phyloP scores from a whole-genome alignment of 2,113 vertebrate genomes.

The Cygnus buccinator region DNA sequence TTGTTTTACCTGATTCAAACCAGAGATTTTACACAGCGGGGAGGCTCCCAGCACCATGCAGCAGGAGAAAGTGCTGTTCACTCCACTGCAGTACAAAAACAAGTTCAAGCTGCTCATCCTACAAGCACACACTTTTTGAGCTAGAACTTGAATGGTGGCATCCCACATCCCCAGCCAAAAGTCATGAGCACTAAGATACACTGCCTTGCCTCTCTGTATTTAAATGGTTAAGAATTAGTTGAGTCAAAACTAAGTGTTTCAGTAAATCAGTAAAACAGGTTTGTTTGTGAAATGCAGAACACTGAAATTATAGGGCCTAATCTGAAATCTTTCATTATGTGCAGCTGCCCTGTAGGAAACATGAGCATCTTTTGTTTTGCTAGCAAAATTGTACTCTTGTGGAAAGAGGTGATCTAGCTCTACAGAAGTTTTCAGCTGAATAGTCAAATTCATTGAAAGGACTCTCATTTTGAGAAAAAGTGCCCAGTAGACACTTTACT shows the following conservation, averaged over 20 bases:
- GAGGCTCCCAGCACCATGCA: neutral
- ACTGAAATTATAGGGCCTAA: neutral
- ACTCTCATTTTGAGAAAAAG: neutral
- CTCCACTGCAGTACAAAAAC: neutral
- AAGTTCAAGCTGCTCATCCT: neutral
- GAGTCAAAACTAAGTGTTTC: neutral
- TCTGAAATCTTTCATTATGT: neutral
- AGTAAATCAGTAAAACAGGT: neutral
- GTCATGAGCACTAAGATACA: neutral
- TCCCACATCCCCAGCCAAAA: neutral
- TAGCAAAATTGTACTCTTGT: neutral
- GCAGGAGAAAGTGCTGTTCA: neutral
- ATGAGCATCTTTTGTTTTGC: neutral
- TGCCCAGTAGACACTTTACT: neutral
- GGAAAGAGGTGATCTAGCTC: neutral
- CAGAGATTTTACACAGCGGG: neutral
- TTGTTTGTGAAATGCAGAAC: neutral
- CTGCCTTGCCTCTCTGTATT: neutral
- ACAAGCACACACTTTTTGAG: neutral
- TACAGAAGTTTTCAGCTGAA: neutral
- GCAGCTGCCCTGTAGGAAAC: neutral
- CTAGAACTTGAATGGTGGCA: neutral
- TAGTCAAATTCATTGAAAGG: neutral
- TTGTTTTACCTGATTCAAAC: neutral
- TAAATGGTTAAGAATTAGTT: neutral